Evolutionary conservation across 1,140 invertebrate species (phyloP).

Genomic region (Ceratitis capitata): DNA sequence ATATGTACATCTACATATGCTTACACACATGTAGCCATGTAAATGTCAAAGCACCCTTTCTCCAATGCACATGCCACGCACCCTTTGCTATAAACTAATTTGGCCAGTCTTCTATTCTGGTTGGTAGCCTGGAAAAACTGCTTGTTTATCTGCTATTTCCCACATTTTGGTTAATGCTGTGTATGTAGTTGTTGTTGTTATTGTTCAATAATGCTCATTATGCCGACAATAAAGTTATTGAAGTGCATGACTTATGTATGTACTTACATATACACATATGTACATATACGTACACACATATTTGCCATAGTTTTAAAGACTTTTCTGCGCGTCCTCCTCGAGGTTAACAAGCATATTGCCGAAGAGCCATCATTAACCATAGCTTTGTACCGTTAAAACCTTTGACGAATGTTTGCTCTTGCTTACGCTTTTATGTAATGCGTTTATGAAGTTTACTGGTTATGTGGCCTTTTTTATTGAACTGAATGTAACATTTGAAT

Average conservation of each 20-base stretch:
- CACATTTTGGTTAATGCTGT: not conserved
- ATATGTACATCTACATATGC: not conserved
- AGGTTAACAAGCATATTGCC: not conserved
- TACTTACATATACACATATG: no score
- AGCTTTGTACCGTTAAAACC: not conserved
- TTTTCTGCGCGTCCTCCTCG: not conserved
- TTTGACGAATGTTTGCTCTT: not conserved
- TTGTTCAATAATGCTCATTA: not conserved
- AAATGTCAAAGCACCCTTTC: not conserved
- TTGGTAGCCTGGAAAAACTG: not conserved
- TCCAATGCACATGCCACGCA: not conserved
- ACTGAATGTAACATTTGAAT: not conserved
- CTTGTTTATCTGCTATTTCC: not conserved
- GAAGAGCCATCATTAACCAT: not conserved
- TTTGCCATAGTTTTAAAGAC: not conserved
- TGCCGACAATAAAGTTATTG: conserved; percentile 14
- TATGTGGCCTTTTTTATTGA: not conserved
- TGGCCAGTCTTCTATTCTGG: no score
- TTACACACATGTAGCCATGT: not conserved
- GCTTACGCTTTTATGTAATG: not conserved
- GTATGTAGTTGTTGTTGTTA: not conserved
- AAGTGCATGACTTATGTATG: not conserved
- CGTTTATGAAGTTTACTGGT: not conserved
- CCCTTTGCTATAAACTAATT: not conserved
- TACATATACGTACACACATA: not conserved